A percentile compares a stretch with the other conserved stretches of the same genome.
Conservation (phyloP, 2,113 vertebrate genomes). For the Reinhardtius hippoglossoides region DNA sequence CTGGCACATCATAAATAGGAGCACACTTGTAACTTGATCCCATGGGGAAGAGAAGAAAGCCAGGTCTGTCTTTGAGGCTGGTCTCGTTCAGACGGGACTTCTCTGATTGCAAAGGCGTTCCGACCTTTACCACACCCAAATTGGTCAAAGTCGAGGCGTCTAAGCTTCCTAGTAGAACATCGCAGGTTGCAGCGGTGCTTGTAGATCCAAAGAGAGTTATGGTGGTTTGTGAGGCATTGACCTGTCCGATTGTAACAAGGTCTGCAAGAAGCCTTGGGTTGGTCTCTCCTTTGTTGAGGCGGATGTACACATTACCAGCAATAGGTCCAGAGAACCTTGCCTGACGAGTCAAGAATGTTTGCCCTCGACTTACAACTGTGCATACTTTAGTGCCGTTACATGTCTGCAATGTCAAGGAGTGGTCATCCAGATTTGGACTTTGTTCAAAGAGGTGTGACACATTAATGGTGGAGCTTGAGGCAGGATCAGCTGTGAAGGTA, state of each 20-base stretch:
- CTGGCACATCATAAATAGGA: slow-evolving; percentile 65
- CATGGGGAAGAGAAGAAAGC: slow-evolving; percentile 69
- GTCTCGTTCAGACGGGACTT: slow-evolving; percentile 74
- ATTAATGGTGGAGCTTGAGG: slow-evolving; percentile 11
- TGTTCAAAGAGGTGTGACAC: slow-evolving; percentile 57
- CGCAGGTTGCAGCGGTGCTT: slow-evolving; percentile 63
- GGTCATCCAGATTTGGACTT: slow-evolving; percentile 72
- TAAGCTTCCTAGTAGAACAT: slow-evolving; percentile 52
- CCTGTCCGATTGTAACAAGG: slow-evolving; percentile 65
- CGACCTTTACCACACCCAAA: slow-evolving; percentile 73
- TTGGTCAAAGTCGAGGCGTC: slow-evolving; percentile 36
- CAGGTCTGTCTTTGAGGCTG: neutral
- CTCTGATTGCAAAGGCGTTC: slow-evolving; percentile 56
- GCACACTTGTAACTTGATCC: slow-evolving; percentile 71
- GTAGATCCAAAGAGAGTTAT: slow-evolving; percentile 55
- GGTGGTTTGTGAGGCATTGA: slow-evolving; percentile 34
- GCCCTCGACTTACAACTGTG: slow-evolving; percentile 62
- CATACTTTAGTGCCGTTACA: slow-evolving; percentile 76
- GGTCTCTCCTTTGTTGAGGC: slow-evolving; percentile 45
- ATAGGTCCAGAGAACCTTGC: slow-evolving; percentile 77
- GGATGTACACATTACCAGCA: slow-evolving; percentile 81
- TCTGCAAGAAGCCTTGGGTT: slow-evolving; percentile 70
- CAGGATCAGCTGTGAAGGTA: slow-evolving; percentile 44
- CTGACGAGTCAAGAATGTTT: slow-evolving; percentile 62
- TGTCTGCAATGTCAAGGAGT: slow-evolving; percentile 76